Evolutionary conservation across 2,888 invertebrate genomes (phyloP).

Genomic region (Lottia gigantea): DNA sequence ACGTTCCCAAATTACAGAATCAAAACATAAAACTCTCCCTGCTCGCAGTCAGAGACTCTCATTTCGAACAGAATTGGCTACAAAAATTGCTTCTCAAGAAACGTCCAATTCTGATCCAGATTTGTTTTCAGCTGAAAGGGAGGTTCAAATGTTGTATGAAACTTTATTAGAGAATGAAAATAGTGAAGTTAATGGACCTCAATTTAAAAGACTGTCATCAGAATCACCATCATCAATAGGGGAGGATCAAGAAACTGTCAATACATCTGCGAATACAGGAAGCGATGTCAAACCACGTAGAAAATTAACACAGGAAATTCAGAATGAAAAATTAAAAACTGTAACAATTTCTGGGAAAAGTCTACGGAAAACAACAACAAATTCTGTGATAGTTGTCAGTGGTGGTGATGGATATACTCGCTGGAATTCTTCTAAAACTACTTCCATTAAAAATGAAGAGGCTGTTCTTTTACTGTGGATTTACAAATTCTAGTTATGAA

Average conservation of each 20-base stretch:
- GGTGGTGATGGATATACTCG: slow-evolving; percentile 64
- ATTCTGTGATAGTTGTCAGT: slow-evolving; percentile 58
- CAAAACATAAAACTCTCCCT: not conserved
- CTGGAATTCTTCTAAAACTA: slow-evolving; percentile 43
- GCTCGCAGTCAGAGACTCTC: slow-evolving; percentile 4
- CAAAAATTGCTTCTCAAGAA: slow-evolving; percentile 24
- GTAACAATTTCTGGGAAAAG: slow-evolving; percentile 13
- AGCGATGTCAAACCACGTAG: not conserved
- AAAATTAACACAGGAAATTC: not conserved
- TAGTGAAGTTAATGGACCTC: not conserved
- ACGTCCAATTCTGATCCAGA: slow-evolving; percentile 14
- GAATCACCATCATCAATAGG: not conserved
- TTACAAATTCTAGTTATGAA: slow-evolving; percentile 48
- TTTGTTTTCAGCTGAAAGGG: slow-evolving; percentile 16
- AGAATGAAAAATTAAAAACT: not conserved
- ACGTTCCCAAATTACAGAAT: not conserved
- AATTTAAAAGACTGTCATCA: not conserved
- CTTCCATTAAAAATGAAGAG: slow-evolving; percentile 40
- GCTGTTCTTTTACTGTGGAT: slow-evolving; percentile 56
- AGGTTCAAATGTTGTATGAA: slow-evolving; percentile 34
- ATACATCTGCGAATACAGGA: not conserved
- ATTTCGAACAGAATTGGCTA: slow-evolving; percentile 34
- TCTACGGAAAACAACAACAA: slow-evolving; percentile 27
- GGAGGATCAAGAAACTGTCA: not conserved
- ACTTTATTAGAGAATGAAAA: slow-evolving; percentile 29